Conservation (phyloP, 2,888 invertebrate genomes). For the Cephus pulcher region DNA sequence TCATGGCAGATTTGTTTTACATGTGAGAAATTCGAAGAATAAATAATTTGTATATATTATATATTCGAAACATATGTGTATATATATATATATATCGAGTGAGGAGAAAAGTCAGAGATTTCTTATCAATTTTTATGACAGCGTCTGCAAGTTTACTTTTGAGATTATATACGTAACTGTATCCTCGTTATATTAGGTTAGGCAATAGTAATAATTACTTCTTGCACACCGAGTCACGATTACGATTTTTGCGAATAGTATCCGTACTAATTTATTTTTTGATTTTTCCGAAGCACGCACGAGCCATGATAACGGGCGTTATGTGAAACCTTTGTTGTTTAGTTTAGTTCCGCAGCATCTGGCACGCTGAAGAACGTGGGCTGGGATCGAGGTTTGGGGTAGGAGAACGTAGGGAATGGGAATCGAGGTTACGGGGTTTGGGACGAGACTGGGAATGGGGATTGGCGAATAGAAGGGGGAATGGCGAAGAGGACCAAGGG, state of each 20-base stretch:
- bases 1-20: background rate
- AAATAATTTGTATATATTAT: background rate
- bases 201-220: background rate
- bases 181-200: background rate
- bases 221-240: background rate
- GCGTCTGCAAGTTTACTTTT: background rate
- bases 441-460: background rate
- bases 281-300: background rate
- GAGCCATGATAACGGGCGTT: slow-evolving; percentile 1
- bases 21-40: background rate
- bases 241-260: background rate
- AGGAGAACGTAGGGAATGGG: slow-evolving; percentile 15
- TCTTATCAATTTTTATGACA: too few relatives aligned
- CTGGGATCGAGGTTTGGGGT: slow-evolving; percentile 10
- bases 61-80: too few relatives aligned
- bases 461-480: slow-evolving; percentile 8
- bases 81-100: background rate
- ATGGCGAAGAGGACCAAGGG: slow-evolving; percentile 8
- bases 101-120: background rate
- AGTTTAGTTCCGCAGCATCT: slow-evolving; percentile 50
- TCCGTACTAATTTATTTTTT: background rate
- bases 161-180: background rate
- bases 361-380: slow-evolving; percentile 43
- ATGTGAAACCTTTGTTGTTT: slow-evolving; percentile 35
- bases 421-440: slow-evolving; percentile 1